These are phyloP conservation scores for Hydractinia symbiolongicarpus DNA, from an alignment of 30 jellyfish, hydroid and myxozoan genomes.

Conservation along the genomic window DNA sequence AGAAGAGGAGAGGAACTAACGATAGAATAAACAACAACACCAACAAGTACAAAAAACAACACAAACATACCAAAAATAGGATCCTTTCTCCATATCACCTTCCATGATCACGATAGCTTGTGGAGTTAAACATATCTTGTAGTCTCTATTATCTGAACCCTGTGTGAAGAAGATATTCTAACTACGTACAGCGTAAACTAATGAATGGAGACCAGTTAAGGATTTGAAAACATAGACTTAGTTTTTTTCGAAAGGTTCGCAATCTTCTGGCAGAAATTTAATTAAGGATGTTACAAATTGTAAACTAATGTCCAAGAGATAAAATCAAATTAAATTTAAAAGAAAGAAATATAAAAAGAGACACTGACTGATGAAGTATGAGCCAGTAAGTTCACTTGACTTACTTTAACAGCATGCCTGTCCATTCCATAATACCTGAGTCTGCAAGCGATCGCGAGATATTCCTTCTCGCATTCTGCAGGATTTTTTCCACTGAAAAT, in stretches of 20 bases:
- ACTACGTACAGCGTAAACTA: background rate
- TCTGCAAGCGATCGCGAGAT: slow-evolving; percentile 55
- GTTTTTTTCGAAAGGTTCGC: too few species aligned
- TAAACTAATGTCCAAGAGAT: too few species aligned
- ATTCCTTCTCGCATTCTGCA: slow-evolving; percentile 79
- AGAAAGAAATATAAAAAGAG: too few species aligned
- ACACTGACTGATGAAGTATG: too few species aligned
- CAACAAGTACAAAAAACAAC: too few species aligned
- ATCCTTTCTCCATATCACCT: slow-evolving; percentile 54
- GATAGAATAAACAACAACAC: too few species aligned
- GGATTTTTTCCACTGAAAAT: slow-evolving; percentile 81
- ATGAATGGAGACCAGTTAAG: background rate
- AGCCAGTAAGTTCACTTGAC: background rate
- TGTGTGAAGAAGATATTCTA: background rate
- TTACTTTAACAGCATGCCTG: slow-evolving; percentile 68
- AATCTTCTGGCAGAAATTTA: too few species aligned
- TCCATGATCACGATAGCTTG: slow-evolving; percentile 46
- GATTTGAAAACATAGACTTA: too few species aligned
- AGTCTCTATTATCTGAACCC: slow-evolving; percentile 59
- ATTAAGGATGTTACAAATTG: too few species aligned
- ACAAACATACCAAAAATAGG: slow-evolving; percentile 60
- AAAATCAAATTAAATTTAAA: too few species aligned
- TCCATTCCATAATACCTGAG: slow-evolving; percentile 81
- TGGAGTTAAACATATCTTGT: slow-evolving; percentile 75
- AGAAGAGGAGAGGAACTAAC: too few species aligned